Base-by-base conservation (phyloP, 2,888 invertebrate genomes). In the Ochropacha duplaris region DNA sequence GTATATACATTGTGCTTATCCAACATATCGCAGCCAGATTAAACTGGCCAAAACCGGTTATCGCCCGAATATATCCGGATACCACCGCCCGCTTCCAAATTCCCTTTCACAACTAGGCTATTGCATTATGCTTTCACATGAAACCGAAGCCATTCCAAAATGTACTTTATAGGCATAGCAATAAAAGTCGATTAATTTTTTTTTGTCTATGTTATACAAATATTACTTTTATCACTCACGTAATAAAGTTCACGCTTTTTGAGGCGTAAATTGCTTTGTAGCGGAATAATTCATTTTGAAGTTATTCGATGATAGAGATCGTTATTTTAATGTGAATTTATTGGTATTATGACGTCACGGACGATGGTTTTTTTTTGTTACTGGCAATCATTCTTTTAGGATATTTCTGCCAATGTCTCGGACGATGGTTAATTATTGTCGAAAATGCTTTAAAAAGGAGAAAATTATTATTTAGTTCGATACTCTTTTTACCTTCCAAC, bases 11-110 rank as follows among this genome's bases (percentile, higher is more conserved):
- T 61, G 58, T 28, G 71, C 66, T 71, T 76, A 80, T 73, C 78
- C 68, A 66, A 72, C 71, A 66, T 68, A 69, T 71, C 66, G 69
- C 64, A 65, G 57, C 68, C 70, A 72, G 81, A 74, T 77, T 72
- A 72, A 74, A 71, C 75, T 73, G 69, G 69, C 59, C 68, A 65
- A 61, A 75, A 67, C 76, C 68, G 71, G 77, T 73, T 77, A 74
- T 71, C 64, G 59, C 56, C 69, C 59, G 56, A 65, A 62, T 61
- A 69, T 71, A 78, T 74, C 74, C 69, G 73, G 60, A 63, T 61
- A 69, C 57, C 60, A 61, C 55, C 60, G 61, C 55, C 55, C 62
- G 64, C 52, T 31, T 22, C 14, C 9, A 28, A 51, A 51, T 51
- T 16, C 19, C 1, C 50, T 51, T 26, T 26, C 19, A 52, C 31